These are phyloP conservation scores for Drosophila kikkawai DNA, from an alignment of 1,140 invertebrate genomes.

Conservation along the genomic window DNA sequence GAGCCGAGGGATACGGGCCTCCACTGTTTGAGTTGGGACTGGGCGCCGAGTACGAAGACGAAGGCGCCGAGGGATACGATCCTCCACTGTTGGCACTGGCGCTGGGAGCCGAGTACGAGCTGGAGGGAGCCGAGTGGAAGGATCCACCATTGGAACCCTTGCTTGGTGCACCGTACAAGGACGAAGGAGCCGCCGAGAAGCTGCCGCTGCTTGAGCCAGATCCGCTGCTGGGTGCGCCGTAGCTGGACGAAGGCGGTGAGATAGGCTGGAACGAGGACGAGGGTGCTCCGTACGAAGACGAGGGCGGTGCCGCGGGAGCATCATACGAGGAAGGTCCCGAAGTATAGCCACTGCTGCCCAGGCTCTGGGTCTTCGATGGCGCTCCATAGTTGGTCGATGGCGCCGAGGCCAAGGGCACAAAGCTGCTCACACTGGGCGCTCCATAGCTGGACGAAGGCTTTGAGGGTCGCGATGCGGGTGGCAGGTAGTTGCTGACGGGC, in stretches of 20 bases:
- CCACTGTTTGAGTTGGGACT: slow-evolving; percentile 32
- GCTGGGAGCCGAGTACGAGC: slow-evolving; percentile 58
- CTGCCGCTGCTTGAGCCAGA: slow-evolving; percentile 48
- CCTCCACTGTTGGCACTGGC: slow-evolving; percentile 42
- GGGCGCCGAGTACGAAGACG: slow-evolving; percentile 54
- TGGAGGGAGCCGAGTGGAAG: slow-evolving; percentile 49
- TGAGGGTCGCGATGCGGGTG: slow-evolving; percentile 53
- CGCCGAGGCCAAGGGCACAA: slow-evolving; percentile 77
- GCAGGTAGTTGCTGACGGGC: slow-evolving; percentile 71
- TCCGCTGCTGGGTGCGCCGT: slow-evolving; percentile 41
- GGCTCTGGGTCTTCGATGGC: slow-evolving; percentile 73
- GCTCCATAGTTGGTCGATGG: slow-evolving; percentile 80
- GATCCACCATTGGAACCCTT: slow-evolving; percentile 43
- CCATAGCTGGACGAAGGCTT: slow-evolving; percentile 75
- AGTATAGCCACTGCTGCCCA: slow-evolving; percentile 72
- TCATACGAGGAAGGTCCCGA: slow-evolving; percentile 65
- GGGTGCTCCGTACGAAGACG: slow-evolving; percentile 85
- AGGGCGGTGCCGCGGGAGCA: slow-evolving; percentile 62
- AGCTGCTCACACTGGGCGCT: slow-evolving; percentile 81
- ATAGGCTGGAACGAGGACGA: slow-evolving; percentile 74
- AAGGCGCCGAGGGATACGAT: slow-evolving; percentile 53
- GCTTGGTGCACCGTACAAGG: slow-evolving; percentile 58
- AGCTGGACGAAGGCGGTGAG: slow-evolving; percentile 44
- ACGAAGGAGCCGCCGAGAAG: slow-evolving; percentile 56
- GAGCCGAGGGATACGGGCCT: slow-evolving; percentile 34